Evolutionary conservation across 2,113 vertebrate genomes (phyloP), one percentile per base, ranked within the genome.

Genomic region (Festucalex cinctus): DNA sequence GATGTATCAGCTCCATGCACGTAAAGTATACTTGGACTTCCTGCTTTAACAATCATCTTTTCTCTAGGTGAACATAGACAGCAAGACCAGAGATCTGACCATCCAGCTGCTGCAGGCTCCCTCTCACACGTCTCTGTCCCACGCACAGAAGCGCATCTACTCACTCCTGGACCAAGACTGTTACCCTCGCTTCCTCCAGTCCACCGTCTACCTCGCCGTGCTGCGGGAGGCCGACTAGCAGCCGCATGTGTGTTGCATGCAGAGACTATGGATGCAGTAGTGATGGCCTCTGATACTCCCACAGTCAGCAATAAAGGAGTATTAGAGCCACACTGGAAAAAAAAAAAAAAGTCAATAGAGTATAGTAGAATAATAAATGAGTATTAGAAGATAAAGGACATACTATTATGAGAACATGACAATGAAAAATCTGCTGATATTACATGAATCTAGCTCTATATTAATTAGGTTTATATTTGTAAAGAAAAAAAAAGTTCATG

Each of bases 111-210:
- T 93, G 36, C 90, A 88, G 78, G 90, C 86, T 2, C 92, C 92
- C 0, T 92, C 88, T 2, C 90, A 70, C 63, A 80, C 35, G 9
- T 90, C 90, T 0, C 83, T 93, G 63, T 66, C 53, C 41, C 85
- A 76, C 1, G 92, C 92, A 1, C 92, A 93, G 83, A 90, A 80
- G 51, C 86, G 92, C n/a, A 91, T 93, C 77, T 91, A 84, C 80
- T 84, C 82, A 0, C 86, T 93, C 3, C 83, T 93, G 82, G 92
- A 93, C 81, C 83, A 70, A 5, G 91, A 93, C 72, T 91, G 90
- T 65, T 93, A 91, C 65, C 91, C 90, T 1, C 91, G 92, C 26
- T 93, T 93, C 78, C 88, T 93, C 1, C 91, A 92, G 83, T 93
- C 91, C 1, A 41, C 60, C 58, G 35, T 92, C 73, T 93, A 93